phyloP scores from a whole-genome alignment of 2,888 invertebrate species.

The Apomyelois bistriatella region DNA sequence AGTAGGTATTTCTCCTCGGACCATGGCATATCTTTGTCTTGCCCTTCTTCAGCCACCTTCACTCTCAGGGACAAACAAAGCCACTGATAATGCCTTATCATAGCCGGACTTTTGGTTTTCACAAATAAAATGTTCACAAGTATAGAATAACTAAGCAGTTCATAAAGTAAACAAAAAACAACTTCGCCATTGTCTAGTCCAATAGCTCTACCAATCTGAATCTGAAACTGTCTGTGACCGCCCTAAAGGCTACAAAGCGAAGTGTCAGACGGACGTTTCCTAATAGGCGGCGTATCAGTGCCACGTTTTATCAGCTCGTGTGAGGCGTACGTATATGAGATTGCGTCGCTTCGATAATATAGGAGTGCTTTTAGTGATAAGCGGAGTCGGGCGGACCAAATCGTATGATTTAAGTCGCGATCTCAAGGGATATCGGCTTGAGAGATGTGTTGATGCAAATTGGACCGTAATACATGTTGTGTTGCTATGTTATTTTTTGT shows the following conservation, averaged over 20 bases:
- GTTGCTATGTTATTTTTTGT: background rate
- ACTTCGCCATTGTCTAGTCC: too few species aligned
- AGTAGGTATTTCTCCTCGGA: too few species aligned
- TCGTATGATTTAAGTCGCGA: conserved; percentile 33
- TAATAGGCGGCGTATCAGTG: conserved; percentile 3
- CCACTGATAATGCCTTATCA: too few species aligned
- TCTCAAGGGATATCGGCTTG: conserved; percentile 17
- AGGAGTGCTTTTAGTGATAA: conserved; percentile 62
- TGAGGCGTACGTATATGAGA: conserved; percentile 5
- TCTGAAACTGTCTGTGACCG: background rate
- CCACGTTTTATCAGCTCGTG: background rate
- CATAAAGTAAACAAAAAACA: too few species aligned
- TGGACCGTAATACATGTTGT: background rate
- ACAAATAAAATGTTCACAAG: too few species aligned
- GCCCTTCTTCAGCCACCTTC: too few species aligned
- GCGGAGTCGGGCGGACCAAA: conserved; percentile 41
- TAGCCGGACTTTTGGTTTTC: too few species aligned
- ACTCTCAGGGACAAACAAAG: too few species aligned
- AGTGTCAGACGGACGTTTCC: conserved; percentile 6
- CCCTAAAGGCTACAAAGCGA: background rate
- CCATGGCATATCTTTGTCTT: too few species aligned
- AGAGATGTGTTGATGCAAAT: conserved; percentile 7
- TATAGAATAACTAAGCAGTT: too few species aligned
- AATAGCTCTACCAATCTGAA: too few species aligned
- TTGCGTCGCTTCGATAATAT: conserved; percentile 44